Conservation (phyloP, 1,140 invertebrate genomes). For the Caerostris darwini region DNA sequence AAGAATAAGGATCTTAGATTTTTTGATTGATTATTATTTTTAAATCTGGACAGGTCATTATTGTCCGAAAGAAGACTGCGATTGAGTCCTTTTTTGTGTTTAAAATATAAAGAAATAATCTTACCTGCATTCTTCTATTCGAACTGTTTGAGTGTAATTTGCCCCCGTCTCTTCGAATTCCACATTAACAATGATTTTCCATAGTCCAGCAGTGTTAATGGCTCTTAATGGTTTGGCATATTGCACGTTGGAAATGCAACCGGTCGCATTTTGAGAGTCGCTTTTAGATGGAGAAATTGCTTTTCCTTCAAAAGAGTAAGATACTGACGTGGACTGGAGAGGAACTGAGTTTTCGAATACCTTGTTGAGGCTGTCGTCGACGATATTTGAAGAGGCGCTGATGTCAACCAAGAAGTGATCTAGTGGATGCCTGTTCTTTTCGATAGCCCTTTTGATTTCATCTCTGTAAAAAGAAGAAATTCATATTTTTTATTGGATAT, state of each 20-base stretch:
- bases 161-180: slow-evolving; percentile 81
- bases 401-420: slow-evolving; percentile 74
- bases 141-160: slow-evolving; percentile 89
- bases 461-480: slow-evolving; percentile 15
- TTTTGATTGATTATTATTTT: no score
- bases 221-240: slow-evolving; percentile 91
- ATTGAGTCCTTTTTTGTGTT: background rate
- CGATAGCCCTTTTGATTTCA: slow-evolving; percentile 56
- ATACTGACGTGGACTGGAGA: slow-evolving; percentile 58
- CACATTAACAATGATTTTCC: slow-evolving; percentile 94
- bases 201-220: slow-evolving; percentile 88
- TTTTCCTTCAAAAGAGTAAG: slow-evolving; percentile 68
- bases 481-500: background rate
- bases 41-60: no score
- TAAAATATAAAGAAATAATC: background rate
- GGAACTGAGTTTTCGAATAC: slow-evolving; percentile 52
- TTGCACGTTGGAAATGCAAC: slow-evolving; percentile 89
- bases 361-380: slow-evolving; percentile 54
- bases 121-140: slow-evolving; percentile 92
- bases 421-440: slow-evolving; percentile 65
- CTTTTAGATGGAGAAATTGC: background rate
- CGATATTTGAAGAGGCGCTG: slow-evolving; percentile 62
- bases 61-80: background rate
- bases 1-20: no score
- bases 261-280: background rate